Evolutionary conservation across 2,797 vertebrate genomes (phyloP).

Genomic region (Champsocephalus esox): DNA sequence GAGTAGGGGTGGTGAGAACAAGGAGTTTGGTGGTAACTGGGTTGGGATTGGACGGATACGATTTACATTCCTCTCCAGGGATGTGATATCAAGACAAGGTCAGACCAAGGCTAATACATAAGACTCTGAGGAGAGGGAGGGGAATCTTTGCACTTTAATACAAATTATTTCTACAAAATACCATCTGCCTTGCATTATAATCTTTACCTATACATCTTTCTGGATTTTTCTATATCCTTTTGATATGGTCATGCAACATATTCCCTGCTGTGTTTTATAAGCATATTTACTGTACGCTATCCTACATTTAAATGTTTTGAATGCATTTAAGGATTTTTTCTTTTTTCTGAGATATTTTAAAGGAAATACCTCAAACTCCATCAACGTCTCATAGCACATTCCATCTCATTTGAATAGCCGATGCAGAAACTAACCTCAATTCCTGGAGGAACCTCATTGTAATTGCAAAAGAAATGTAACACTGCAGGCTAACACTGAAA

Average conservation of each 20-base stretch:
- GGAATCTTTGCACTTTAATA: constrained; percentile 46
- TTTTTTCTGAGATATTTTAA: constrained; percentile 29
- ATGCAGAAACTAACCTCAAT: constrained; percentile 70
- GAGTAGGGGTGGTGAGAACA: constrained; percentile 79
- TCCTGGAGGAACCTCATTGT: constrained; percentile 71
- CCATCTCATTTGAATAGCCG: constrained; percentile 67
- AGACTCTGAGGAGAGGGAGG: constrained; percentile 57
- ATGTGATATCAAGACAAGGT: constrained; percentile 85
- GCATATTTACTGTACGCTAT: constrained; percentile 2
- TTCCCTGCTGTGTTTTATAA: constrained; percentile 13
- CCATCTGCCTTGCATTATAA: constrained; percentile 29
- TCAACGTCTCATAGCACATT: constrained; percentile 68
- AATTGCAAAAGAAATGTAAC: constrained; percentile 75
- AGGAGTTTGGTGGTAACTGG: constrained; percentile 79
- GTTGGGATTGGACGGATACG: constrained; percentile 81
- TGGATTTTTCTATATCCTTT: constrained; percentile 28
- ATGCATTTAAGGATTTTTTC: constrained; percentile 41
- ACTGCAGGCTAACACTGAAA: constrained; percentile 63
- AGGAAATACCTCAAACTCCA: constrained; percentile 72
- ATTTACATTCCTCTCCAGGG: constrained; percentile 85
- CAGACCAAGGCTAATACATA: constrained; percentile 82
- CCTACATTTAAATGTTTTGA: constrained; percentile 25
- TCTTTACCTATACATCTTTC: constrained; percentile 16
- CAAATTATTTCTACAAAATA: constrained; percentile 30
- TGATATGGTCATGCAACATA: constrained; percentile 14